Conservation (phyloP, 2,113 vertebrate genomes). For the Vimba vimba region DNA sequence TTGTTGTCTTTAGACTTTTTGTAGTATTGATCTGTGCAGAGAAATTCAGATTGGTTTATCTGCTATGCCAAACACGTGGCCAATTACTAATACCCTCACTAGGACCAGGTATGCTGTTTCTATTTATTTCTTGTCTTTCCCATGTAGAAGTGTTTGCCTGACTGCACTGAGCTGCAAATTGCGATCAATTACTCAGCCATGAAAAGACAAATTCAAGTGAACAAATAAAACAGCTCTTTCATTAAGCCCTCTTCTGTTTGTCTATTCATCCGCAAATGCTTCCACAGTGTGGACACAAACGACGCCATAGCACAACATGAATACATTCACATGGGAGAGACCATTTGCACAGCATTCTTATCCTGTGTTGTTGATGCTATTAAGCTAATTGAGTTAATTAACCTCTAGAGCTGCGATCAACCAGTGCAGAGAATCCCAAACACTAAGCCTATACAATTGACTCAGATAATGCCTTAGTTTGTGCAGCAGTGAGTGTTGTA, state of each 20-base stretch:
- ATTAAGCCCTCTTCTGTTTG: constrained; percentile 21
- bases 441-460: not conserved
- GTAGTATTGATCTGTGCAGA: not conserved
- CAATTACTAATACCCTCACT: not conserved
- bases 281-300: not conserved
- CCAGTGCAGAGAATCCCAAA: not conserved
- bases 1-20: not conserved
- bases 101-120: not conserved
- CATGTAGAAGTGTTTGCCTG: not conserved
- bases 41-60: not conserved
- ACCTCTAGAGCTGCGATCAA: constrained; percentile 12
- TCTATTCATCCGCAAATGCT: not conserved
- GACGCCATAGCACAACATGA: not conserved
- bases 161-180: not conserved
- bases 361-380: constrained; percentile 18
- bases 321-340: constrained; percentile 20
- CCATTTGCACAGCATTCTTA: not conserved
- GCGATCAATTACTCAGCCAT: not conserved
- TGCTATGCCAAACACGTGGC: not conserved
- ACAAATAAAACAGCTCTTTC: not conserved
- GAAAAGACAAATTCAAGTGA: not conserved
- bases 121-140: not conserved
- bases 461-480: not conserved
- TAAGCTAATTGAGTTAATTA: constrained; percentile 44
- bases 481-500: not conserved